Base-by-base conservation (phyloP, 1,140 invertebrate species). In the Zaprionus capensis region DNA sequence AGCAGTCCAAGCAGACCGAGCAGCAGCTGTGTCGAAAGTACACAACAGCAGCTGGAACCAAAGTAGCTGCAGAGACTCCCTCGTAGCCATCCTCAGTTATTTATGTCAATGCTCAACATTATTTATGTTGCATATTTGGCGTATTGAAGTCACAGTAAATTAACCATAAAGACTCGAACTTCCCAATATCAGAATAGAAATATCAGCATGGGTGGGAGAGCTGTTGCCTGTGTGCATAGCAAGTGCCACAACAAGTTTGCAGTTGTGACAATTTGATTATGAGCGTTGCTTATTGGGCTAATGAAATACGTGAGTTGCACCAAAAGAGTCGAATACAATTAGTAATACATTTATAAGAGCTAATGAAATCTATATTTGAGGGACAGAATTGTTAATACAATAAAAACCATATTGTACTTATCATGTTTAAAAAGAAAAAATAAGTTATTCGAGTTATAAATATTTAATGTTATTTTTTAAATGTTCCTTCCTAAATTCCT, bases 41-140 rank as follows among this genome's bases (percentile, higher is more conserved):
- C 22, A 9, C 5, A n/a, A 26, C 38, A 56, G 56, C 56, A 36
- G 31, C 26, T 26, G 57, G 34, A 66, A 17, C 62, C 3, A 14
- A 26, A 61, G 64, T 55, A 66, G 31, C 28, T 28, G 58, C 26
- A 59, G 46, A 59, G 34, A 34, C 38, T 22, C 49, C 14, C 36
- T 53, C 53, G 41, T 3, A 41, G 71, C 71, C 71, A 70, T 71
- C 73, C 62, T 56, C 41, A 69, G 85, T 90, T 90, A 88, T 88
- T 88, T 88, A 88, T 88, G 79, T 85, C 85, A 80, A 70, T 76
- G 68, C 79, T 71, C 49, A 81, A 71, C 86, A 90, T 88, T 88
- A 88, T 88, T 88, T 88, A 88, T 88, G 81, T 79, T 85, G 81
- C 86, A 88, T 85, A 90, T 79, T 85, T 74, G 85, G 71, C 78